Evolutionary conservation across 2,113 vertebrate genomes (phyloP).

Genomic region (Fulica atra): DNA sequence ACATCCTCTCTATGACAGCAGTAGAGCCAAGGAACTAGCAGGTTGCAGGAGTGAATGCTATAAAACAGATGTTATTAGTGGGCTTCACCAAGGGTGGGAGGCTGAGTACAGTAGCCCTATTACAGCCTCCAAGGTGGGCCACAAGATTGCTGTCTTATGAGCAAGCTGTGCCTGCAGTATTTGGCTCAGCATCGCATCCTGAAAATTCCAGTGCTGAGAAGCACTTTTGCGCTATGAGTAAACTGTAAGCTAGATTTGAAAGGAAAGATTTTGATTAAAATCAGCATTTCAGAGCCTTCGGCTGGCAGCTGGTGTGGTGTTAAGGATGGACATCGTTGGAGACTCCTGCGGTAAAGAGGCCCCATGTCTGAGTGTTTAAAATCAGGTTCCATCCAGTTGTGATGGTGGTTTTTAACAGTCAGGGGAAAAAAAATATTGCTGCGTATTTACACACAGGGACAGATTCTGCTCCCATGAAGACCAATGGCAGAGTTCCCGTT

Average conservation of each 20-base stretch:
- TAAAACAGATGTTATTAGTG: slow-evolving; percentile 77
- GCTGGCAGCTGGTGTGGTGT: slow-evolving; percentile 28
- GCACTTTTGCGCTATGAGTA: slow-evolving; percentile 60
- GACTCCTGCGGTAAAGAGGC: slow-evolving; percentile 32
- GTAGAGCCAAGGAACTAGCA: slow-evolving; percentile 66
- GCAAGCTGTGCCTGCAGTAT: slow-evolving; percentile 62
- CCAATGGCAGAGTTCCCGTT: slow-evolving; percentile 35
- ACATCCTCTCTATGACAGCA: slow-evolving; percentile 68
- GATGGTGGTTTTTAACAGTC: slow-evolving; percentile 44
- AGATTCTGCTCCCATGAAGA: slow-evolving; percentile 56
- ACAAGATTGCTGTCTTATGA: slow-evolving; percentile 61
- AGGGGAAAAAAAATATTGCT: slow-evolving; percentile 42
- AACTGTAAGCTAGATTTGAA: slow-evolving; percentile 59
- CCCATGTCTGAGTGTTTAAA: slow-evolving; percentile 24
- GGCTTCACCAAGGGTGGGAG: slow-evolving; percentile 66
- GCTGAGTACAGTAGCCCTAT: slow-evolving; percentile 71
- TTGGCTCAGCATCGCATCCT: slow-evolving; percentile 63
- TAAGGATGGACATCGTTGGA: slow-evolving; percentile 44
- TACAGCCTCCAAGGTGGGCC: slow-evolving; percentile 74
- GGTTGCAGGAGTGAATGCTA: slow-evolving; percentile 73
- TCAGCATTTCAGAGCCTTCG: slow-evolving; percentile 54
- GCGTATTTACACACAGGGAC: slow-evolving; percentile 40
- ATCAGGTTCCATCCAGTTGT: slow-evolving; percentile 55
- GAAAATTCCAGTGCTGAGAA: slow-evolving; percentile 68
- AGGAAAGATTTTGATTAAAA: slow-evolving; percentile 63